Conservation (phyloP, 2,888 invertebrate species). For the Thysanoteuthis rhombus region DNA sequence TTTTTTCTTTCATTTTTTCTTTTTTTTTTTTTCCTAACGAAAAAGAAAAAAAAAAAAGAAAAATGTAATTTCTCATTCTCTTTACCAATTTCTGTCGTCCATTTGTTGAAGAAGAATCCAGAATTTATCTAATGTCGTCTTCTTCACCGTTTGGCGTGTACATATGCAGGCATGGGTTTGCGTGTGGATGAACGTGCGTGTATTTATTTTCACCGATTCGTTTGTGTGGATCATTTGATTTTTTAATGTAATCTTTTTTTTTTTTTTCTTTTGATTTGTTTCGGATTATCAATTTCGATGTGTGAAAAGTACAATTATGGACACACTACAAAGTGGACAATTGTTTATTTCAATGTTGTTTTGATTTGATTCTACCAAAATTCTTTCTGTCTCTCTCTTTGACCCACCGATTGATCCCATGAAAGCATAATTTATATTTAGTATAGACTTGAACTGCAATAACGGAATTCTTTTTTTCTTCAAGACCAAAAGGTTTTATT, state of each 20-base stretch:
- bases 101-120: not conserved
- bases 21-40: not conserved
- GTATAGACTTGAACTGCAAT: too few species aligned
- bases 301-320: not conserved
- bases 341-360: not conserved
- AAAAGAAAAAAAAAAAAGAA: not conserved
- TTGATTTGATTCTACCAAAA: not conserved
- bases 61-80: not conserved
- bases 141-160: not conserved
- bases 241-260: not conserved
- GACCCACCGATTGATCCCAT: not conserved
- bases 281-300: not conserved
- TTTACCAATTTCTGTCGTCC: not conserved
- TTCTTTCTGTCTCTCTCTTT: not conserved
- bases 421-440: too few species aligned
- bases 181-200: not conserved
- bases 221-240: not conserved
- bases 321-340: not conserved
- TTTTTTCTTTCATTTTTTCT: not conserved
- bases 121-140: not conserved
- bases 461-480: too few species aligned
- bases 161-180: not conserved
- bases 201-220: not conserved
- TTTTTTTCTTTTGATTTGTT: too few species aligned
- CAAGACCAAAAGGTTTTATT: too few species aligned